Base-by-base conservation (phyloP, 2,797 vertebrate genomes). In the Scomberomorus guttatus region DNA sequence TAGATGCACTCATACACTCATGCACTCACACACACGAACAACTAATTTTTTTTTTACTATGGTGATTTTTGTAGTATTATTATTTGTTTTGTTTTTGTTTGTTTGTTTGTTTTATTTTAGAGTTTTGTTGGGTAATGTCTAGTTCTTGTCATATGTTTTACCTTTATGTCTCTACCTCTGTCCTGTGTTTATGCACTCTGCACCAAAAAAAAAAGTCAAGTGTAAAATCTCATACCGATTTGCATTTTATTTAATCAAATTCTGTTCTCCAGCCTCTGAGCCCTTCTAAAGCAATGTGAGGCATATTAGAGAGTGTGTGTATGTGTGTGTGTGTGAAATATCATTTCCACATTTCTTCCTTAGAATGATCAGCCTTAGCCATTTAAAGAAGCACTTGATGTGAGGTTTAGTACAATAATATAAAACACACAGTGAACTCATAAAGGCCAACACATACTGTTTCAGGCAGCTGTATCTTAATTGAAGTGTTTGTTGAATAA, bases 241-340 rank as follows among this genome's bases (percentile, higher is more conserved):
- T 91, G 71, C 77, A 82, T 93, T 92, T 92, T 90, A 94, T 93
- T 94, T 90, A 87, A 93, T 87, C 77, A 87, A 83, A 83, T 90
- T 88, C 81, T 88, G 48, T 63, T 69, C 64, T 34, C 51, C 32
- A 8, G 25, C 68, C 46, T 67, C 51, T 32, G 46, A 66, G 60
- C 39, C 32, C 11, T n/a, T 67, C 10, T 44, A 17, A 54, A 46
- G 68, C 54, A 54, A 50, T 17, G 58, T 58, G 46, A 72, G 22
- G 70, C 24, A 74, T 61, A 61, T 69, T 27, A n/a, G 51, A 17
- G 59, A 6, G 44, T 32, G 24, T 22, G 7, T 37, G 50, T 44
- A 8, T 57, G 61, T 32, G 29, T 32, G 4, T 32, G 29, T 32
- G 24, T 61, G 58, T 51, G 52, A 59, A 56, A 20, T n/a, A 14